A percentile compares a stretch with the other conserved stretches of the same genome.
phyloP scores from a whole-genome alignment of 53 echinoderm and acorn worm species.

The Astropecten irregularis region DNA sequence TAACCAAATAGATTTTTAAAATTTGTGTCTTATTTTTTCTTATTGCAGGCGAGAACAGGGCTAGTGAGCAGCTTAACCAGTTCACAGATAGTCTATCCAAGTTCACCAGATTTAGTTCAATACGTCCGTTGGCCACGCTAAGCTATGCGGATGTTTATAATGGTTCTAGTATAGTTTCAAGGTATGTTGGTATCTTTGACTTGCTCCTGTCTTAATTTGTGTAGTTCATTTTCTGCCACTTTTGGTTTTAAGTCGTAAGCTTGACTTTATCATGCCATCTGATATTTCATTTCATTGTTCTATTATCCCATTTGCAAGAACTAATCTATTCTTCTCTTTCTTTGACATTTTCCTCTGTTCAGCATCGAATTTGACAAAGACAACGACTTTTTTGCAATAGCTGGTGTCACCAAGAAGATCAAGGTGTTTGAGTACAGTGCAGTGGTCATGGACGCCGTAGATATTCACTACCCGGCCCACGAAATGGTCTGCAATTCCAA shows the following conservation, averaged over 20 bases:
- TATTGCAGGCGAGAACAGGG: slow-evolving; percentile 73
- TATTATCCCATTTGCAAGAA: no score
- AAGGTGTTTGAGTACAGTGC: slow-evolving; percentile 99
- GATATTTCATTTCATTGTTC: no score
- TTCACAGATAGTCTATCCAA: slow-evolving; percentile 95
- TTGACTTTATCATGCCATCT: no score
- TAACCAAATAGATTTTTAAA: no score
- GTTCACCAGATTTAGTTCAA: slow-evolving; percentile 93
- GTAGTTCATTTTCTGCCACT: no score
- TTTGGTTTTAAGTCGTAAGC: no score
- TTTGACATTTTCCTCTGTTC: slow-evolving; percentile 31
- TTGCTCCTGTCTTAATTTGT: no score
- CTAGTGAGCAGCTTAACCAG: slow-evolving; percentile 83
- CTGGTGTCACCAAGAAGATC: slow-evolving; percentile 98
- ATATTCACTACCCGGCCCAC: slow-evolving; percentile 97
- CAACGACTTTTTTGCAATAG: slow-evolving; percentile 99
- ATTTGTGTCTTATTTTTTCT: background rate
- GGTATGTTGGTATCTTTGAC: slow-evolving; percentile 54
- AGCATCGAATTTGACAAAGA: slow-evolving; percentile 99
- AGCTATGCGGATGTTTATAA: slow-evolving; percentile 99
- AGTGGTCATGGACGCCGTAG: slow-evolving; percentile 97
- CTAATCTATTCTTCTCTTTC: no score
- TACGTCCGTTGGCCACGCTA: slow-evolving; percentile 91
- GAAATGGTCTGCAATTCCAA: slow-evolving; percentile 99
- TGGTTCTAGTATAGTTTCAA: slow-evolving; percentile 99